Conservation (phyloP, 2,113 vertebrate species). For the Ardeotis arabs region DNA sequence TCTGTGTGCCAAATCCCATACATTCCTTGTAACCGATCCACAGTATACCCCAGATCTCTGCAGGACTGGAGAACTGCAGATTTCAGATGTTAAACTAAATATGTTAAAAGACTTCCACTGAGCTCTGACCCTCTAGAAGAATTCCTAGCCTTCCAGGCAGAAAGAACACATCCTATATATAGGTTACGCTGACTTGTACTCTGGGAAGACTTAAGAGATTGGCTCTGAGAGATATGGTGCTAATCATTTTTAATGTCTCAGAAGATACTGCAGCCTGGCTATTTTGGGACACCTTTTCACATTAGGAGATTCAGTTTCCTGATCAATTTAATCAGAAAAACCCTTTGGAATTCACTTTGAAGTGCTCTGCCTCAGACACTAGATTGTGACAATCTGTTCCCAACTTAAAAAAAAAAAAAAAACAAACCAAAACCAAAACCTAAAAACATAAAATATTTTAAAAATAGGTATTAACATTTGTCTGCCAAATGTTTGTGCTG, state of each 20-base stretch:
- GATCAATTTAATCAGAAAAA: slow-evolving; percentile 4
- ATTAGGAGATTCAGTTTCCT: neutral
- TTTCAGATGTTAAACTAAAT: neutral
- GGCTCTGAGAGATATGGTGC: neutral
- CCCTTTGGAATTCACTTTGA: slow-evolving; percentile 11
- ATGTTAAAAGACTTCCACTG: neutral
- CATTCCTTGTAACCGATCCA: neutral
- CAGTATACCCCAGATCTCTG: neutral
- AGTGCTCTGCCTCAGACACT: neutral
- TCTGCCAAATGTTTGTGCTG: neutral
- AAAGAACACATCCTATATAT: slow-evolving; percentile 17
- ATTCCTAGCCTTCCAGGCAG: neutral
- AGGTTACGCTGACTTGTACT: slow-evolving; percentile 3
- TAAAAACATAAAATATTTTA: neutral
- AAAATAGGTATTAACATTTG: neutral
- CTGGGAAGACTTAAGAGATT: slow-evolving; percentile 23
- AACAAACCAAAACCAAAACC: too few relatives aligned
- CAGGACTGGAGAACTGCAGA: neutral
- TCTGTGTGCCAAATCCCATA: neutral
- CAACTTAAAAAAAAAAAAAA: neutral
- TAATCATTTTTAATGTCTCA: slow-evolving; percentile 38
- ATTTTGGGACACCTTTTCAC: slow-evolving; percentile 35
- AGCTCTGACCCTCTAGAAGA: slow-evolving; percentile 32
- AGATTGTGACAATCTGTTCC: neutral
- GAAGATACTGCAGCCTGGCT: slow-evolving; percentile 53